A percentile compares a stretch with the other conserved stretches of the same genome.
These are phyloP conservation scores for Hipparchia sbordonii DNA, from an alignment of 2,888 invertebrate species.

Conservation along the genomic window DNA sequence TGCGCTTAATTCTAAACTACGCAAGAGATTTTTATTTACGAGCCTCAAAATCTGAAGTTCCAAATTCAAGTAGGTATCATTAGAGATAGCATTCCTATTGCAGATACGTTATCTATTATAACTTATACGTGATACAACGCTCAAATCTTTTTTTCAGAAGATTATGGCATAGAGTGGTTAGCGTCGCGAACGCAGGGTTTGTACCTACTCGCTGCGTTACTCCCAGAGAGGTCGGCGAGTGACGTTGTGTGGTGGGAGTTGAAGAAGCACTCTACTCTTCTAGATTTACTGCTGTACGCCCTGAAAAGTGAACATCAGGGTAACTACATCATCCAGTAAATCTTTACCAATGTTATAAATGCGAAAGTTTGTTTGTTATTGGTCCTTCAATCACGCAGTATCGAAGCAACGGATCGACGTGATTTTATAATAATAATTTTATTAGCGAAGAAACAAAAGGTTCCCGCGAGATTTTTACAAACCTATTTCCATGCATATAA, in stretches of 20 bases:
- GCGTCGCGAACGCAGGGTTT: constrained; percentile 58
- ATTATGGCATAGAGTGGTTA: constrained; percentile 44
- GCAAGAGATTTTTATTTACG: constrained; percentile 9
- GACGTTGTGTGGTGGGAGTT: constrained; percentile 62
- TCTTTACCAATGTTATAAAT: no score
- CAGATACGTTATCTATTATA: neutral
- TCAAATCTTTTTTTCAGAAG: constrained; percentile 51
- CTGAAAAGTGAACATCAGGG: constrained; percentile 61
- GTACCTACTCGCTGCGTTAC: constrained; percentile 54
- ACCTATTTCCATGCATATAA: no score
- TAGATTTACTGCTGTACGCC: constrained; percentile 58
- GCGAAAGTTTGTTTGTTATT: no score
- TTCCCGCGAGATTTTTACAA: no score
- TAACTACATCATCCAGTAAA: constrained; percentile 38
- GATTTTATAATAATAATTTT: no score
- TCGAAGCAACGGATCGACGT: no score
- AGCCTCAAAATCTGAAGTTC: neutral
- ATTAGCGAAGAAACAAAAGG: no score
- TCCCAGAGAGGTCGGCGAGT: constrained; percentile 54
- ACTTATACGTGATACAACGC: neutral
- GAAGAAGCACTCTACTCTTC: constrained; percentile 44
- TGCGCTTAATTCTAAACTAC: no score
- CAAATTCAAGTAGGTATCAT: neutral
- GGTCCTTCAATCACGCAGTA: no score
- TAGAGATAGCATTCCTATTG: neutral